Evolutionary conservation across 2,888 invertebrate species (phyloP).

Genomic region (Rotaria sp.): DNA sequence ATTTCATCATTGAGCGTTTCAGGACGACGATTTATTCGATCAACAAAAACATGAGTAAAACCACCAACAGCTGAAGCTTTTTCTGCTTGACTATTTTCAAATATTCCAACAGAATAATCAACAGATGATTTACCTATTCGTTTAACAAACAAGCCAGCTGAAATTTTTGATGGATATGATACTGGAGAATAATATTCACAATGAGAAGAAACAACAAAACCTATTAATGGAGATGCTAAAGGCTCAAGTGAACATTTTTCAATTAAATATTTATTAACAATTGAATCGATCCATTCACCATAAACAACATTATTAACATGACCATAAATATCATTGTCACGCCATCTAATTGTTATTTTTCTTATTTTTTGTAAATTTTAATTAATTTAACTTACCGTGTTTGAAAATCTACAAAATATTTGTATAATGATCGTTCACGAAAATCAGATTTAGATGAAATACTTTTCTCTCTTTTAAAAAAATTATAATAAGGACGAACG

Average conservation of each 20-base stretch:
- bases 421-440: not conserved
- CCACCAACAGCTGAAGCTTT: not conserved
- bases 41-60: slow-evolving; percentile 3
- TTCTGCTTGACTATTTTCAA: not conserved
- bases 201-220: not conserved
- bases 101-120: not conserved
- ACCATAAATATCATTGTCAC: not conserved
- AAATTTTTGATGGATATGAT: not conserved
- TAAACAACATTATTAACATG: not conserved
- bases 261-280: slow-evolving; percentile 1
- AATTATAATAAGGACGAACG: not conserved
- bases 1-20: not conserved
- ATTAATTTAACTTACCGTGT: not conserved
- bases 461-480: not conserved
- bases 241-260: not conserved
- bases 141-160: not conserved
- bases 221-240: not conserved
- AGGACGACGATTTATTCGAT: not conserved
- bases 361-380: too few species aligned
- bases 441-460: not conserved
- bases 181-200: not conserved
- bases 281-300: not conserved
- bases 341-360: not conserved
- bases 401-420: not conserved
- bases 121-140: not conserved